Percentiles rank a stretch among this genome's conserved stretches.
Evolutionary conservation across 2,888 invertebrate genomes (phyloP).

Genomic region (Ptilodon capucinus): DNA sequence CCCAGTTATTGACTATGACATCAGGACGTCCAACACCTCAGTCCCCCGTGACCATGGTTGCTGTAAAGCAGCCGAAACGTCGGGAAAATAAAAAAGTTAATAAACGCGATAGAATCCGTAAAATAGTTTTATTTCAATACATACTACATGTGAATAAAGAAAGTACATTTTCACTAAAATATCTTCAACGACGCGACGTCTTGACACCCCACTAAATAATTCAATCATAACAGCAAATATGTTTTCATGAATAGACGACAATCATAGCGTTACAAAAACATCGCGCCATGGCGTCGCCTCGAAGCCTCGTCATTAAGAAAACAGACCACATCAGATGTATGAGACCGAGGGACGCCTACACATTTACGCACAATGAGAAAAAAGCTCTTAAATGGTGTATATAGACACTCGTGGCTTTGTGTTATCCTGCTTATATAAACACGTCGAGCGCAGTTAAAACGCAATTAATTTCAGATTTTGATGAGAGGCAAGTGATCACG

Average conservation of each 20-base stretch:
- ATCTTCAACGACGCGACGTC: background rate
- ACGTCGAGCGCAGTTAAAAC: constrained; percentile 27
- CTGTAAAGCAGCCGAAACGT: too few species aligned
- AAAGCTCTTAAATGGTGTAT: constrained; percentile 58
- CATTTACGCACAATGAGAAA: constrained; percentile 58
- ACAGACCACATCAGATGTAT: constrained; percentile 68
- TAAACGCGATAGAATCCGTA: too few species aligned
- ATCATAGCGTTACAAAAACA: constrained; percentile 39
- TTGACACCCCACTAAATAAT: background rate
- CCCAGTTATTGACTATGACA: too few species aligned
- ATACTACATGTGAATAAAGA: too few species aligned
- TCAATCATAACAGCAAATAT: background rate
- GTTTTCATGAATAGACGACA: constrained; percentile 19
- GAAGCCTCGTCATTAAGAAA: constrained; percentile 65
- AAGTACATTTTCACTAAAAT: too few species aligned
- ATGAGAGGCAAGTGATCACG: background rate
- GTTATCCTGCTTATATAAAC: constrained; percentile 29
- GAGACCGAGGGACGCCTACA: constrained; percentile 73
- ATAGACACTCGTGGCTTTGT: constrained; percentile 46
- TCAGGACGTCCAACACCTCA: too few species aligned
- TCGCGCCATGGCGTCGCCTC: constrained; percentile 50
- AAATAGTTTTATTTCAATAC: too few species aligned
- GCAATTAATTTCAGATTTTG: constrained; percentile 21
- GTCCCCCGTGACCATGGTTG: too few species aligned
- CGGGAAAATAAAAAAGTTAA: too few species aligned